These are phyloP conservation scores for Styela clava DNA, from an alignment of 23 tunicate genomes.

Conservation along the genomic window DNA sequence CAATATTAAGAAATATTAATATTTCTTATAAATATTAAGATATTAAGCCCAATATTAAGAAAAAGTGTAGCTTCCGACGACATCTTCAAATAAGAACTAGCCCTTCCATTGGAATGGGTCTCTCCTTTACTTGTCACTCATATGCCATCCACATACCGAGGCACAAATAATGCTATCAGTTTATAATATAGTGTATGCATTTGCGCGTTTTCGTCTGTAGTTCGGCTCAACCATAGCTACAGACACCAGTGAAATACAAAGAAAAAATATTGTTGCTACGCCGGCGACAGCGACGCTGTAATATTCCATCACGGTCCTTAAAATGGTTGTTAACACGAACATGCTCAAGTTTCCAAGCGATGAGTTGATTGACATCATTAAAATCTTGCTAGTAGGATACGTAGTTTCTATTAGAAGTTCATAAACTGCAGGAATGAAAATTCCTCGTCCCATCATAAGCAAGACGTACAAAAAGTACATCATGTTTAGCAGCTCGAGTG, in stretches of 20 bases:
- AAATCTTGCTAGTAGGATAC: not conserved
- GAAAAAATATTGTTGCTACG: not conserved
- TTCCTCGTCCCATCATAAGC: not conserved
- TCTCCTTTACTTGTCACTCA: too few relatives aligned
- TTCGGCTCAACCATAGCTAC: not conserved
- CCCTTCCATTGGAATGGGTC: too few relatives aligned
- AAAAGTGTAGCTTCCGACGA: too few relatives aligned
- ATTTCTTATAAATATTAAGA: too few relatives aligned
- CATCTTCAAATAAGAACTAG: too few relatives aligned
- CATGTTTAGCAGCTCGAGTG: not conserved
- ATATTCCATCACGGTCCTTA: not conserved
- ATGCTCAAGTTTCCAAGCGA: not conserved
- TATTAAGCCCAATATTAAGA: too few relatives aligned
- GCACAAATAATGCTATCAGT: too few relatives aligned
- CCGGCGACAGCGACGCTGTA: not conserved
- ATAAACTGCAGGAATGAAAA: not conserved
- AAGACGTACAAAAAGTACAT: not conserved
- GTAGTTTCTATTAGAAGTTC: not conserved
- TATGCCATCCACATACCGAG: too few relatives aligned
- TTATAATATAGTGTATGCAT: not conserved
- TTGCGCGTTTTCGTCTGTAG: not conserved
- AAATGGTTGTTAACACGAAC: not conserved
- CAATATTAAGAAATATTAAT: too few relatives aligned
- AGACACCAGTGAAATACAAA: not conserved
- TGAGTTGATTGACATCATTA: not conserved